These are phyloP conservation scores for Pediacus dermestoides DNA, from an alignment of 2,888 invertebrate genomes.

Conservation along the genomic window DNA sequence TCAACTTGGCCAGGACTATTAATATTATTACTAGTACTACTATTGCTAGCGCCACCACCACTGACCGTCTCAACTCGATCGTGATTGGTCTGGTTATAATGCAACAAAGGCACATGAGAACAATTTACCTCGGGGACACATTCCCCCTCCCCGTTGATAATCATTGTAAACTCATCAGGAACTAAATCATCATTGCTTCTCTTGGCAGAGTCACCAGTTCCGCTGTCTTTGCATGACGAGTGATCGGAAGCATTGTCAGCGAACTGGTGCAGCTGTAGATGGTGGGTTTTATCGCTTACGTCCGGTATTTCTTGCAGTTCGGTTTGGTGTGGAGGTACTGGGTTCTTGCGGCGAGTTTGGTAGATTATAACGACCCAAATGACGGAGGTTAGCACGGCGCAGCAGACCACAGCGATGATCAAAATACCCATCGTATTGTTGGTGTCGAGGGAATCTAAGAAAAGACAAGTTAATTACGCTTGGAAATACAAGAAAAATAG, in stretches of 20 bases:
- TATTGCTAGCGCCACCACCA: no score
- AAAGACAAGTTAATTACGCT: neutral
- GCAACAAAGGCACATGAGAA: slow-evolving; percentile 41
- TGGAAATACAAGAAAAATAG: neutral
- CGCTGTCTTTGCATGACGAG: slow-evolving; percentile 75
- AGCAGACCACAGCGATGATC: slow-evolving; percentile 85
- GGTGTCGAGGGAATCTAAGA: slow-evolving; percentile 50
- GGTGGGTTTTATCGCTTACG: slow-evolving; percentile 29
- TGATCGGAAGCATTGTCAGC: slow-evolving; percentile 71
- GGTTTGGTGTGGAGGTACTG: slow-evolving; percentile 48
- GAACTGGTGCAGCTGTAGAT: slow-evolving; percentile 37
- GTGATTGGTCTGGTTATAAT: slow-evolving; percentile 42
- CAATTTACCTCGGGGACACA: neutral
- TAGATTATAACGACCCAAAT: slow-evolving; percentile 91
- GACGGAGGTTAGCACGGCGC: slow-evolving; percentile 86
- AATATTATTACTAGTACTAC: no score
- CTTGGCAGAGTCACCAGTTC: slow-evolving; percentile 76
- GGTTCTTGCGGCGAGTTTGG: slow-evolving; percentile 69
- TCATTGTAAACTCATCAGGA: slow-evolving; percentile 41
- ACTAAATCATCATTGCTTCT: slow-evolving; percentile 56
- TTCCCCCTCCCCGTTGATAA: slow-evolving; percentile 30
- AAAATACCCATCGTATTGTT: slow-evolving; percentile 83
- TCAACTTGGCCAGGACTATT: slow-evolving; percentile 9
- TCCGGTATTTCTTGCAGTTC: slow-evolving; percentile 33
- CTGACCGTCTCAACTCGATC: slow-evolving; percentile 32